These are phyloP conservation scores for Amphiduros pacificus DNA, from an alignment of 2,888 invertebrate species.

Conservation along the genomic window DNA sequence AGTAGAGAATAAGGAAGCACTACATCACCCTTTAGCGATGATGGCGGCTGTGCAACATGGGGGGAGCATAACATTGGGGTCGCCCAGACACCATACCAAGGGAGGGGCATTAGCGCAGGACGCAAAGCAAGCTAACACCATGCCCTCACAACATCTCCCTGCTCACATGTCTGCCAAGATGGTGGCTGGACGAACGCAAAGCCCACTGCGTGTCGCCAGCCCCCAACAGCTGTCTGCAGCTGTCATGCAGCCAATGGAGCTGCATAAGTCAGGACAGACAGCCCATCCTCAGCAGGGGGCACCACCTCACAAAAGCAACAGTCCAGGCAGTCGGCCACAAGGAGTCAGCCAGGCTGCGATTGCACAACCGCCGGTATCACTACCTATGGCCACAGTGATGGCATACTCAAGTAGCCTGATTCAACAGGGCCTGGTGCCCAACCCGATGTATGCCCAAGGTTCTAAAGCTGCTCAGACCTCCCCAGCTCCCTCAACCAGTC, in stretches of 20 bases:
- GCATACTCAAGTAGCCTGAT: conserved; percentile 49
- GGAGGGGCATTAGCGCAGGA: too few relatives aligned
- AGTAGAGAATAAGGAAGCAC: conserved; percentile 51
- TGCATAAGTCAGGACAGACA: conserved; percentile 3
- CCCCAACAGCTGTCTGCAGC: conserved; percentile 43
- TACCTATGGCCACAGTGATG: conserved; percentile 35
- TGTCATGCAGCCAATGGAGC: conserved; percentile 43
- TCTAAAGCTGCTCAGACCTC: conserved; percentile 37
- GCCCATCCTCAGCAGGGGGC: too few relatives aligned
- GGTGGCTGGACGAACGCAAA: background rate
- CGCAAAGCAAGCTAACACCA: too few relatives aligned
- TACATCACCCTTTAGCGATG: too few relatives aligned
- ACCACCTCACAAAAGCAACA: background rate
- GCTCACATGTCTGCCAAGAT: background rate
- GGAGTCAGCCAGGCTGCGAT: conserved; percentile 25
- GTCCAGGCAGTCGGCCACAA: background rate
- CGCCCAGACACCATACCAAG: too few relatives aligned
- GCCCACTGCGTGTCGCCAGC: conserved; percentile 30
- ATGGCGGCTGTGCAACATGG: too few relatives aligned
- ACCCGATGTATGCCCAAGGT: conserved; percentile 62
- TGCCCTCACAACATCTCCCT: too few relatives aligned
- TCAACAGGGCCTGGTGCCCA: conserved; percentile 59
- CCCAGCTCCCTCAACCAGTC: conserved; percentile 18
- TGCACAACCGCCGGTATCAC: conserved; percentile 48
- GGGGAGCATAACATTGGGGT: too few relatives aligned